Conservation (phyloP, 2,797 vertebrate genomes). For the Lutjanus campechanus region DNA sequence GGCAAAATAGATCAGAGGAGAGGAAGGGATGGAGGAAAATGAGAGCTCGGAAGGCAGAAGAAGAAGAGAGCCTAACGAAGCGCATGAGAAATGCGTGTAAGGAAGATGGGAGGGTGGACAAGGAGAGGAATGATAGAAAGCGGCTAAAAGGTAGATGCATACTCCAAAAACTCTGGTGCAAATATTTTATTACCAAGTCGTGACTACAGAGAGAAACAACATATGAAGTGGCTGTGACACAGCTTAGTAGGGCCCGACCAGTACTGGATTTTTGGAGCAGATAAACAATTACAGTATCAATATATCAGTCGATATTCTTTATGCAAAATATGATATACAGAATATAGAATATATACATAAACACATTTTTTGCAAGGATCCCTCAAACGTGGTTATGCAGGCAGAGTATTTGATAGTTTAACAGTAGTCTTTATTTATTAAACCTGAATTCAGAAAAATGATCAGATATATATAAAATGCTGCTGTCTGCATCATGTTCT, state of each 20-base stretch:
- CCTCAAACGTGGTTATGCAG: too few relatives aligned
- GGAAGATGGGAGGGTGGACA: neutral
- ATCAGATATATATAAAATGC: too few relatives aligned
- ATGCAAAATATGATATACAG: too few relatives aligned
- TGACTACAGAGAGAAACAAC: neutral
- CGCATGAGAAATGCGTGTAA: conserved; percentile 6
- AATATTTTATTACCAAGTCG: neutral
- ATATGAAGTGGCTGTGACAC: neutral
- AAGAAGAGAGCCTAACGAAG: conserved; percentile 16
- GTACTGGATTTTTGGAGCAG: too few relatives aligned
- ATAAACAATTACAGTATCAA: too few relatives aligned
- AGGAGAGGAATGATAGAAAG: neutral
- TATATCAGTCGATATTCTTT: too few relatives aligned
- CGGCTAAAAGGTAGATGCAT: neutral
- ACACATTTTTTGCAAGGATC: too few relatives aligned
- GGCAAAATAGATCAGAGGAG: conserved; percentile 17
- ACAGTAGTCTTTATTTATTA: too few relatives aligned
- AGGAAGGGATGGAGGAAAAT: neutral
- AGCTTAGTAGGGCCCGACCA: neutral
- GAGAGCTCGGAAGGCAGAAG: neutral
- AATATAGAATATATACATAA: too few relatives aligned
- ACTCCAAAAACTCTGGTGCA: neutral
- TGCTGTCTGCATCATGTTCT: too few relatives aligned
- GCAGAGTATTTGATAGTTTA: too few relatives aligned
- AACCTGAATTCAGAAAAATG: too few relatives aligned